Evolutionary conservation across 2,888 invertebrate genomes (phyloP).

Genomic region (Ennomos quercinarius): DNA sequence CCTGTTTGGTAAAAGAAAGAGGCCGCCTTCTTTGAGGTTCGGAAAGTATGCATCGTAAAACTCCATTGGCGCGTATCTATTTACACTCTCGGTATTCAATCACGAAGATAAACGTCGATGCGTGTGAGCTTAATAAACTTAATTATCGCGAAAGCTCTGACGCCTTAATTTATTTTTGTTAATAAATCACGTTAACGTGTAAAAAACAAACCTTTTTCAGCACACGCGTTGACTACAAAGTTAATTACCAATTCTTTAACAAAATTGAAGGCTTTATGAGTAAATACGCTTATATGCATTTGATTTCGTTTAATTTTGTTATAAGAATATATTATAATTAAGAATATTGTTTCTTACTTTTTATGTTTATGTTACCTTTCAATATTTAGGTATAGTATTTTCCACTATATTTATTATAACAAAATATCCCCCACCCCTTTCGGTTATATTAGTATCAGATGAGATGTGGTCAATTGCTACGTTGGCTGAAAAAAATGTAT

Average conservation of each 20-base stretch:
- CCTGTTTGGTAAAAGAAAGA: constrained; percentile 59
- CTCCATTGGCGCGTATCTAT: constrained; percentile 22
- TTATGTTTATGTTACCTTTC: too few species aligned
- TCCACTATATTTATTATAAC: too few species aligned
- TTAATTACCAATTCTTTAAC: constrained; percentile 3
- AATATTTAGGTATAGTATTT: too few species aligned
- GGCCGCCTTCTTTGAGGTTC: constrained; percentile 27
- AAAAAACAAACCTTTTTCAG: constrained; percentile 12
- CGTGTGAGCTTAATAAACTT: constrained; percentile 20
- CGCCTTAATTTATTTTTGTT: constrained; percentile 19
- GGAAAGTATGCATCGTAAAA: constrained; percentile 28
- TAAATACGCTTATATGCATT: too few species aligned
- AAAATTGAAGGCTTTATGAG: background rate
- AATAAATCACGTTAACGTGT: constrained; percentile 15
- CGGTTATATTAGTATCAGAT: too few species aligned
- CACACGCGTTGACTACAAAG: constrained; percentile 2
- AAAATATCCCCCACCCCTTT: too few species aligned
- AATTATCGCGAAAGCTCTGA: constrained; percentile 25
- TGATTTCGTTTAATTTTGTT: too few species aligned
- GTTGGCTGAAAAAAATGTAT: too few species aligned
- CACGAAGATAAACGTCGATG: constrained; percentile 24
- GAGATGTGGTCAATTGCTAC: too few species aligned
- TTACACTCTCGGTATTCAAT: constrained; percentile 25
- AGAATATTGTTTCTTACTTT: too few species aligned
- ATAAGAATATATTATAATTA: too few species aligned